Conservation (phyloP, 2,113 vertebrate species). For the Cephalopholis sonnerati region DNA sequence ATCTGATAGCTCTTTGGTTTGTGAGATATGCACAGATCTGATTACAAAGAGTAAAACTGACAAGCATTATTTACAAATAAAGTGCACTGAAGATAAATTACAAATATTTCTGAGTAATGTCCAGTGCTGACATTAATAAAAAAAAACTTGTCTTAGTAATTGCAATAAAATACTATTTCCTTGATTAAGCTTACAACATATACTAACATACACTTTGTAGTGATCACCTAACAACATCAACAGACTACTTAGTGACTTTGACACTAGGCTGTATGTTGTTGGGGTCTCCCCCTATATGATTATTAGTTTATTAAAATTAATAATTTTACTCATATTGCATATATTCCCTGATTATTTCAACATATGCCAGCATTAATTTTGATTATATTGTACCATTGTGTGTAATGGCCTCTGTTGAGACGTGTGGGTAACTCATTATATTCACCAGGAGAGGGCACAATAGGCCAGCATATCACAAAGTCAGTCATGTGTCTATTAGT, state of each 20-base stretch:
- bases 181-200: neutral
- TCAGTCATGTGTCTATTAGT: neutral
- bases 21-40: no score
- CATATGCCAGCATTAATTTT: neutral
- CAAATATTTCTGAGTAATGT: no score
- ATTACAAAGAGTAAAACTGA: no score
- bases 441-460: conserved; percentile 45
- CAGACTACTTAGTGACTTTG: no score
- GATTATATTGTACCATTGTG: neutral
- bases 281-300: neutral
- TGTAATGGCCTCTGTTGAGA: neutral
- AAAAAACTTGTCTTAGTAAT: no score
- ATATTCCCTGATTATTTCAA: neutral
- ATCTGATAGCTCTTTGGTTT: no score
- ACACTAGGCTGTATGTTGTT: neutral
- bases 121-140: no score
- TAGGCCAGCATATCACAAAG: neutral
- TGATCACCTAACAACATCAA: no score
- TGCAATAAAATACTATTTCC: neutral
- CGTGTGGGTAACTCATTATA: neutral
- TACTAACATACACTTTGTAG: neutral
- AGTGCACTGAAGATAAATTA: no score
- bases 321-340: neutral
- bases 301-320: no score
- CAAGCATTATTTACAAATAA: no score